Evolutionary conservation across 2,113 vertebrate genomes (phyloP), one percentile per base, ranked within the genome.

Genomic region (Geothlypis trichas): DNA sequence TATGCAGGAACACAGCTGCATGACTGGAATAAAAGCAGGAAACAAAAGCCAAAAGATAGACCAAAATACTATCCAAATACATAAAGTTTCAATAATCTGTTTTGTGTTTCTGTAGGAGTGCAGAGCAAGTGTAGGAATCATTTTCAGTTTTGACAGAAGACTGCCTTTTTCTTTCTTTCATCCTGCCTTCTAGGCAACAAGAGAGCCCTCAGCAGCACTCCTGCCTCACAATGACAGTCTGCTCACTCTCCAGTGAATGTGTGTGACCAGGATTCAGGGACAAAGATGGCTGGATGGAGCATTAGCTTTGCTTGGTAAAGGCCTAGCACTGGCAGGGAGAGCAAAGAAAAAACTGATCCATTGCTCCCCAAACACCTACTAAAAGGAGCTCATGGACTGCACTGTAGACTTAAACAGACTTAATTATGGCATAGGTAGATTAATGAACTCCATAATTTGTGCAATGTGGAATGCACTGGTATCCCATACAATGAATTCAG

Each of bases 371-470:
- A 84, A 54, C 31, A 72, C 61, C 31, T 65, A 57, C 69, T 77
- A 22, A 71, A 62, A 93, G 67, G 49, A 86, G 88, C 39, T 68
- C 62, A 39, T 6, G 85, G 35, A 63, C 54, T 42, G 20, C 59
- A 47, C 35, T 22, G 71, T 41, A 79, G 67, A 62, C 51, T 95
- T 82, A 78, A 93, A 73, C 62, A 75, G 85, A 37, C 61, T 72
- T 92, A 63, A 92, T 95, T 90, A 75, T 18, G 27, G 57, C 57
- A 84, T 21, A 90, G 81, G 68, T 84, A 93, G 85, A 78, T 75
- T 61, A 96, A 93, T 51, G 65, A 89, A 57, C 52, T 71, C 65
- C 15, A 19, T 90, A 59, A 86, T 84, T 86, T 84, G 42, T 27
- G 31, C 55, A 37, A 41, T 3, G 23, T 46, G 68, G 46, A 52